phyloP scores from a whole-genome alignment of 2,888 invertebrate genomes.

The Orthonevra nobilis region DNA sequence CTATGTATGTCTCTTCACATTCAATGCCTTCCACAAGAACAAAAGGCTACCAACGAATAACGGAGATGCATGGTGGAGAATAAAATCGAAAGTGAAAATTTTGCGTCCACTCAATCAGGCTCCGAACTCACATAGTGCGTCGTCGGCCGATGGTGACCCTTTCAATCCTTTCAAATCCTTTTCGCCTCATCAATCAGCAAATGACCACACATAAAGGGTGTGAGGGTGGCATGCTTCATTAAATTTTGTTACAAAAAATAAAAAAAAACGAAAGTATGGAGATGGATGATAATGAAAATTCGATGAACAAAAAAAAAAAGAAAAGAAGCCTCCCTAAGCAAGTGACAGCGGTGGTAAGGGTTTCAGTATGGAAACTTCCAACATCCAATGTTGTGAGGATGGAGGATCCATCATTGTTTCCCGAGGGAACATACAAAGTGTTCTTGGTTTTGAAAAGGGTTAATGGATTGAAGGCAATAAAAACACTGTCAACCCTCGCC shows the following conservation, averaged over 20 bases:
- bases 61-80: constrained; percentile 14
- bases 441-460: constrained; percentile 45
- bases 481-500: not conserved
- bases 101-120: constrained; percentile 56
- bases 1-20: constrained; percentile 19
- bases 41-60: not conserved
- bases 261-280: constrained; percentile 12
- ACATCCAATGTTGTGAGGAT: not conserved
- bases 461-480: constrained; percentile 48
- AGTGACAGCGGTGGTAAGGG: not conserved
- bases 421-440: not conserved
- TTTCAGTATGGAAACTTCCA: not conserved
- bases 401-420: constrained; percentile 13
- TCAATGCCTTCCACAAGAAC: constrained; percentile 25
- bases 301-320: not conserved
- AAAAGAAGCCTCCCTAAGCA: not conserved
- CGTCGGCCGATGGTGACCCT: constrained; percentile 19
- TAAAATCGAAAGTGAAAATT: constrained; percentile 65
- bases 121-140: not conserved
- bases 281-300: constrained; percentile 48
- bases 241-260: constrained; percentile 48
- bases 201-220: constrained; percentile 59
- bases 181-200: constrained; percentile 66
- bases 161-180: constrained; percentile 42
- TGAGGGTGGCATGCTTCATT: constrained; percentile 61